Conservation (phyloP, 2,113 vertebrate species). For the Podilymbus podiceps region DNA sequence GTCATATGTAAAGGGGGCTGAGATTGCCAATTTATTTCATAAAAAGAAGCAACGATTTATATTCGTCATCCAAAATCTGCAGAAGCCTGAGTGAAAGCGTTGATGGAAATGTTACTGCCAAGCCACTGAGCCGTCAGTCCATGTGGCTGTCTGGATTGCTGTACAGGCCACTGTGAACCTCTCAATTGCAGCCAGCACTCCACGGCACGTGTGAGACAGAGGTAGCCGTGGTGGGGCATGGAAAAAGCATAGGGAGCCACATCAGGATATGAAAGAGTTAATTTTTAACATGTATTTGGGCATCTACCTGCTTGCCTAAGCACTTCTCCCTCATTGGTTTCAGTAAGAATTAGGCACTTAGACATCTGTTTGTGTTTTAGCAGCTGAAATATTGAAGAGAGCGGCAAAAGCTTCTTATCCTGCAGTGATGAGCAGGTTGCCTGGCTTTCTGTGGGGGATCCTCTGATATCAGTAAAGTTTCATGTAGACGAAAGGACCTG, state of each 20-base stretch:
- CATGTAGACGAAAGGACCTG: not conserved
- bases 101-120: not conserved
- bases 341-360: not conserved
- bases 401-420: not conserved
- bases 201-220: rapidly evolving
- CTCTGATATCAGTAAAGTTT: not conserved
- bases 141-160: rapidly evolving
- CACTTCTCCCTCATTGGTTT: not conserved
- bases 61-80: not conserved
- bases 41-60: not conserved
- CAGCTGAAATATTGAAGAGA: not conserved
- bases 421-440: not conserved
- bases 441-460: not conserved
- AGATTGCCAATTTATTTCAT: not conserved
- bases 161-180: rapidly evolving
- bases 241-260: not conserved
- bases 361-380: not conserved
- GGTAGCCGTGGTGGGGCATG: rapidly evolving
- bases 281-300: not conserved
- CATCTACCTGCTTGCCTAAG: not conserved
- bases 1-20: not conserved
- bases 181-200: rapidly evolving
- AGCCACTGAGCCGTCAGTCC: not conserved
- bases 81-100: not conserved
- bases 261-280: not conserved